A percentile compares a stretch with the other conserved stretches of the same genome.
Evolutionary conservation across 2,888 invertebrate species (phyloP).

Genomic region (Diaphora mendica): DNA sequence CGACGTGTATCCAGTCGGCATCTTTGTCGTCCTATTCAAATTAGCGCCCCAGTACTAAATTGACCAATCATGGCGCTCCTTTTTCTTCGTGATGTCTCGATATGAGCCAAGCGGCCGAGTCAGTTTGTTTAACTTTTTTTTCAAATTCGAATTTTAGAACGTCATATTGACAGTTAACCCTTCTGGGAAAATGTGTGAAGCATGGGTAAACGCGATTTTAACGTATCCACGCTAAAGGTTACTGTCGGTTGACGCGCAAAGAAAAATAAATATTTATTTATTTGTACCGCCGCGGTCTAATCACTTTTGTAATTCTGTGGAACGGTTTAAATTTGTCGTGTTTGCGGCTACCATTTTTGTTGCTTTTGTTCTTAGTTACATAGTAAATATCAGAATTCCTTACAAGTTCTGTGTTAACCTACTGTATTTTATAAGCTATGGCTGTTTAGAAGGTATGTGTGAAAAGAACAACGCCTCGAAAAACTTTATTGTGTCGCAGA

Average conservation of each 20-base stretch:
- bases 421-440: slow-evolving; percentile 31
- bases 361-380: slow-evolving; percentile 47
- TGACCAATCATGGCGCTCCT: slow-evolving; percentile 53
- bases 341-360: slow-evolving; percentile 64
- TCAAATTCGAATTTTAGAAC: slow-evolving; percentile 61
- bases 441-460: slow-evolving; percentile 15
- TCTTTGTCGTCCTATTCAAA: slow-evolving; percentile 62
- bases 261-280: slow-evolving; percentile 67
- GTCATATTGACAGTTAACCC: slow-evolving; percentile 71
- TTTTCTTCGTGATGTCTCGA: slow-evolving; percentile 67
- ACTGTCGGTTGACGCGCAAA: slow-evolving; percentile 57
- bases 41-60: slow-evolving; percentile 67
- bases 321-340: slow-evolving; percentile 57
- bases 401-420: slow-evolving; percentile 27
- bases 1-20: slow-evolving; percentile 50
- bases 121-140: slow-evolving; percentile 63
- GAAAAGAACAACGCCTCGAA: slow-evolving; percentile 18
- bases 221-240: slow-evolving; percentile 69
- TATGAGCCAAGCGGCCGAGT: slow-evolving; percentile 42
- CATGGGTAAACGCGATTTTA: slow-evolving; percentile 65
- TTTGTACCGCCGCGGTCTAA: slow-evolving; percentile 62
- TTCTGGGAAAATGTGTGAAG: slow-evolving; percentile 71
- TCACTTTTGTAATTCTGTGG: slow-evolving; percentile 74
- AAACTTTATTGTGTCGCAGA: slow-evolving; percentile 8
- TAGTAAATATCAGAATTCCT: slow-evolving; percentile 56